Conservation (phyloP, 2,113 vertebrate species). For the Oceanites oceanicus region DNA sequence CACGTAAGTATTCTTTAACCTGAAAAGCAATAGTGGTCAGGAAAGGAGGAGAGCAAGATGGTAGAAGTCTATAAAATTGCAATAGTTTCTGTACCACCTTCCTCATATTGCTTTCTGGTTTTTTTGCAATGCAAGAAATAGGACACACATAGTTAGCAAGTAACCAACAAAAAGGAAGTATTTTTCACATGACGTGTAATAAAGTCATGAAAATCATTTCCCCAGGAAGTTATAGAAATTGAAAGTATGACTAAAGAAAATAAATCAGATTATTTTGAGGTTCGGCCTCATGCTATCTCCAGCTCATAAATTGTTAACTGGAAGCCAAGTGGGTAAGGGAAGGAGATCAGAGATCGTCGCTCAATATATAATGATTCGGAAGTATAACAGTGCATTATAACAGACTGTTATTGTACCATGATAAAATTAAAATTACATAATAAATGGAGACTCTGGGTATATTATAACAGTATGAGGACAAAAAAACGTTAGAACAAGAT, state of each 20-base stretch:
- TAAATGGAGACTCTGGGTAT: neutral
- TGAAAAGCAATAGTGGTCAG: neutral
- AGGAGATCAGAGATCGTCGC: neutral
- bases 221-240: neutral
- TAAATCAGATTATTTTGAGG: constrained; percentile 25
- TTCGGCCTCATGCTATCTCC: neutral
- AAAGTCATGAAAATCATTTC: neutral
- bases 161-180: neutral
- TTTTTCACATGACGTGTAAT: neutral
- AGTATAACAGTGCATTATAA: neutral
- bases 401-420: neutral
- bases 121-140: neutral
- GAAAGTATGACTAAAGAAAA: constrained; percentile 29
- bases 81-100: neutral
- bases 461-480: neutral
- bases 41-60: neutral
- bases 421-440: neutral
- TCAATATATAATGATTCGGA: neutral
- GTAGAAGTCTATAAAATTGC: neutral
- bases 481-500: neutral
- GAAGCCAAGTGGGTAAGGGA: neutral
- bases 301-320: neutral
- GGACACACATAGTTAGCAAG: neutral
- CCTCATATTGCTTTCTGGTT: neutral
- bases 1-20: neutral